phyloP scores from a whole-genome alignment of 1,140 invertebrate genomes.

The Metaphire vulgaris region DNA sequence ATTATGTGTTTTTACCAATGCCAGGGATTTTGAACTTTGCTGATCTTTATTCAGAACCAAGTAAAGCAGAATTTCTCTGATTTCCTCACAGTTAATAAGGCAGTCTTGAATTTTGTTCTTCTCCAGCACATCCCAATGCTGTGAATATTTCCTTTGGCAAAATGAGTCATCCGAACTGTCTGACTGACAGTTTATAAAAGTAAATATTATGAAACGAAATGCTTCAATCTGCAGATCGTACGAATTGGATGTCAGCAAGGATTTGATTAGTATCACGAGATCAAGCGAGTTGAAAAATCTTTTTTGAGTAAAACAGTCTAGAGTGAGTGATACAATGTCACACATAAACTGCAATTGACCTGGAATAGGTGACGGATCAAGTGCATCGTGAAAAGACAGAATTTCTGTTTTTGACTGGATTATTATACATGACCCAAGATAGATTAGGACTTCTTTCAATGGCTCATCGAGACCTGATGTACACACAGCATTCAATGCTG shows the following conservation, averaged over 20 bases:
- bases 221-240: background rate
- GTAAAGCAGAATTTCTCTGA: background rate
- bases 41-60: no score
- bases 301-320: background rate
- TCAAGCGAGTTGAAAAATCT: background rate
- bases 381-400: background rate
- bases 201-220: background rate
- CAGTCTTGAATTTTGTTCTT: background rate
- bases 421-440: background rate
- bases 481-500: background rate
- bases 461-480: background rate
- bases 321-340: background rate
- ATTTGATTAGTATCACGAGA: background rate
- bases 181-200: no score
- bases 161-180: no score
- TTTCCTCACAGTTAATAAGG: background rate
- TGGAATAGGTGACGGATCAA: background rate
- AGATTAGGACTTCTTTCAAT: background rate
- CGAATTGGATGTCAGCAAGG: background rate
- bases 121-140: no score
- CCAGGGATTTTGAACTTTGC: no score
- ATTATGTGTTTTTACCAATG: no score
- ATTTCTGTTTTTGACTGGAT: background rate
- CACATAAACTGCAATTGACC: background rate
- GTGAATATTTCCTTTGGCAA: no score